Base-by-base conservation (phyloP, 2,888 invertebrate species). In the Nomada fabriciana region DNA sequence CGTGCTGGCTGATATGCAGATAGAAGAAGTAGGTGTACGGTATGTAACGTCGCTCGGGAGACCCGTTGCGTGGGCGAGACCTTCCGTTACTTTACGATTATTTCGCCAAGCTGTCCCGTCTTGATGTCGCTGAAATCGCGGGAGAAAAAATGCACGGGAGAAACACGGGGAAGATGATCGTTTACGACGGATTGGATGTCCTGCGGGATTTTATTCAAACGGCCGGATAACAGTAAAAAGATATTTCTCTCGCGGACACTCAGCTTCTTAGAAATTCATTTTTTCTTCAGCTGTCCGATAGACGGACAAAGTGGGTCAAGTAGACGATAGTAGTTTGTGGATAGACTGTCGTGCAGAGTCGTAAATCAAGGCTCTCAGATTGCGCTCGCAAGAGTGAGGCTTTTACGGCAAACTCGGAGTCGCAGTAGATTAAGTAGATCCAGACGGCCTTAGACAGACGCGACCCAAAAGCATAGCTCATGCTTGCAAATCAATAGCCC, bases 351-450 rank as follows among this genome's bases (percentile, higher is more conserved):
- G 80, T 65, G 76, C 82, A 90, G 89, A 89, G 90, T 91, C 91
- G 91, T 92, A 92, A 91, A 92, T 93, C 92, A 91, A 89, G 70
- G 80, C 81, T 91, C 90, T 92, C 91, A 91, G 92, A 92, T 93
- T 91, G 90, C 91, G 90, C 90, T 78, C 89, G 88, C 90, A 92
- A 93, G 92, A 93, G 91, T 89, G 89, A 87, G 90, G 88, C 89
- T 91, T 92, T 93, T 92, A 92, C 89, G 91, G 90, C 90, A 90
- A 88, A 90, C 90, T 91, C 89, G 86, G 88, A 84, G 86, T 47
- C 47, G 47, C 13, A 47, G 47, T 47, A 69, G 64, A 86, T 82
- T 88, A 90, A 82, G 77, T 73, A 76, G 72, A 76, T 60, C 57
- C 75, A 82, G 75, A 52, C 82, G 78, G 80, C 82, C 76, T 86